Evolutionary conservation across 2,113 vertebrate genomes (phyloP).

Genomic region (Scytalopus superciliaris): DNA sequence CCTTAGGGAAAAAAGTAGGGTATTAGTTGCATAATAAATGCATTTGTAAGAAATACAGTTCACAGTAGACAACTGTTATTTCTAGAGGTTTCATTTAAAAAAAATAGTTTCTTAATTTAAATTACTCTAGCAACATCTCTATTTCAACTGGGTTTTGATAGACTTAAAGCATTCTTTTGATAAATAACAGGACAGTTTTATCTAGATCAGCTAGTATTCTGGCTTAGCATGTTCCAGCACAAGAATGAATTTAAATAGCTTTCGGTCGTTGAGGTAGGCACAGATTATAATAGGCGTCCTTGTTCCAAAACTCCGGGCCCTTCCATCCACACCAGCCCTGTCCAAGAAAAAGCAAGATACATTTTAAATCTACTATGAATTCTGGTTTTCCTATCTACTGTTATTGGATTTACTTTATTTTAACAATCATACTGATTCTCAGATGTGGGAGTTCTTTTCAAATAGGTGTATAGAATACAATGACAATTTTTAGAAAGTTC

Average conservation of each 20-base stretch:
- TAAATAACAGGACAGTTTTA: not conserved
- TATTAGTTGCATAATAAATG: not conserved
- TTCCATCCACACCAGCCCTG: conserved; percentile 99
- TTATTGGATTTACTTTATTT: not conserved
- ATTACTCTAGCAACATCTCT: not conserved
- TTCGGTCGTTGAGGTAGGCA: conserved; percentile 91
- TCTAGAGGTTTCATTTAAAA: not conserved
- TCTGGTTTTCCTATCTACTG: not conserved
- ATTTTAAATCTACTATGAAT: not conserved
- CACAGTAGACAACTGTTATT: not conserved
- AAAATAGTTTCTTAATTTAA: not conserved
- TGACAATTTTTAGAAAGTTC: not conserved
- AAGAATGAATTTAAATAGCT: conserved; percentile 72
- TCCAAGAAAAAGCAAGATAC: not conserved
- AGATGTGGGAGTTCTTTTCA: not conserved
- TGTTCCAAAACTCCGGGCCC: conserved; percentile 91
- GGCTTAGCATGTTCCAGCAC: not conserved
- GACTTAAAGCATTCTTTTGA: not conserved
- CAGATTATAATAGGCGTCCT: conserved; percentile 93
- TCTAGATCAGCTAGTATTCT: not conserved
- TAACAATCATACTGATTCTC: not conserved
- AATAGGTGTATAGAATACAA: not conserved
- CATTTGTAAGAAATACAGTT: not conserved
- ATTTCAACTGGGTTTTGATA: not conserved
- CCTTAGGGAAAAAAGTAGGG: not conserved